Conservation (phyloP, 2,797 vertebrate species). For the Hypotaenidia philippensis region DNA sequence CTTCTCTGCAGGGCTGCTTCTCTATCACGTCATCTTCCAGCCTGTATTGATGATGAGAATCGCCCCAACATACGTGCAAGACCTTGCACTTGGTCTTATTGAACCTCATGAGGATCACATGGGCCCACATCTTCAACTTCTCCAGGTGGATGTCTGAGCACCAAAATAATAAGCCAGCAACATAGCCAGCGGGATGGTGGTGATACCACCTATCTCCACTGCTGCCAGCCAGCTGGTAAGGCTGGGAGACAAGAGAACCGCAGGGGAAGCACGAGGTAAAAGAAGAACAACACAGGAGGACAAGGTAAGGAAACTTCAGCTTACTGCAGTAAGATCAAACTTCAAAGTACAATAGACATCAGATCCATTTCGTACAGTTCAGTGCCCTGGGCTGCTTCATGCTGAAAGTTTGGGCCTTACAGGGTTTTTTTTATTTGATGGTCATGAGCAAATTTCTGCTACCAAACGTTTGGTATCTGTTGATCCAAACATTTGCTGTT, state of each 20-base stretch:
- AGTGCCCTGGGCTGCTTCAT: background rate
- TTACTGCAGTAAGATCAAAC: background rate
- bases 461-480: too few relatives aligned
- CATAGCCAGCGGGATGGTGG: rapidly evolving
- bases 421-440: background rate
- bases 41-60: too few relatives aligned
- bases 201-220: background rate
- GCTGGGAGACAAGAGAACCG: background rate
- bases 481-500: background rate
- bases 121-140: too few relatives aligned
- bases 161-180: background rate
- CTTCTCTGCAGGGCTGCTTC: too few relatives aligned
- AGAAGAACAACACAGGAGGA: background rate
- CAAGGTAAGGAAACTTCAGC: background rate
- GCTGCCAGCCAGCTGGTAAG: background rate
- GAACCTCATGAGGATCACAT: too few relatives aligned
- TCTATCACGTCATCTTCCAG: too few relatives aligned
- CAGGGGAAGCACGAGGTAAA: background rate
- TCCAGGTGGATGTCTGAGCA: background rate
- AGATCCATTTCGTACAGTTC: background rate
- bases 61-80: too few relatives aligned
- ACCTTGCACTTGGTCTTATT: too few relatives aligned
- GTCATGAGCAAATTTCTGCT: background rate
- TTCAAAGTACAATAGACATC: background rate
- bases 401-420: background rate